phyloP scores from a whole-genome alignment of 1,140 invertebrate species.

The Aethina tumida region DNA sequence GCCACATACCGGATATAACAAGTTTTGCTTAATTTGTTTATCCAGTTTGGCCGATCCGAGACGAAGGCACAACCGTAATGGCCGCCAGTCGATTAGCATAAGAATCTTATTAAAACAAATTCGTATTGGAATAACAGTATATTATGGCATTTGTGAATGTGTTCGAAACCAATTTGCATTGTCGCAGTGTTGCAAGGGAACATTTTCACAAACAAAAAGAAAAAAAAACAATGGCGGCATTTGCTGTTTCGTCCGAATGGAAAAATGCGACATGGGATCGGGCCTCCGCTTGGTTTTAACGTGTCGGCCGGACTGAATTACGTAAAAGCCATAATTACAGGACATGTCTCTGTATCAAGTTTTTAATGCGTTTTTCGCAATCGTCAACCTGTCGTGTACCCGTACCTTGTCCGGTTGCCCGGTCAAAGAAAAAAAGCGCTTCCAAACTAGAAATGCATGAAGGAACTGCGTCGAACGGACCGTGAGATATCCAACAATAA shows the following conservation, averaged over 20 bases:
- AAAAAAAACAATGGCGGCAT: background rate
- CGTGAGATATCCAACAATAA: too few relatives aligned
- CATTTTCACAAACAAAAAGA: background rate
- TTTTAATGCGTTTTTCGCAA: constrained; percentile 14
- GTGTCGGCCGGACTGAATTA: constrained; percentile 1
- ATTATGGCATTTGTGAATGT: background rate
- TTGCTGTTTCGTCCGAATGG: background rate
- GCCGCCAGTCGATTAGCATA: too few relatives aligned
- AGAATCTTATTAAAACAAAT: too few relatives aligned
- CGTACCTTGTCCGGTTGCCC: constrained; percentile 1
- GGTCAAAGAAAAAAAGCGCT: constrained; percentile 1
- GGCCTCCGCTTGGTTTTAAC: background rate
- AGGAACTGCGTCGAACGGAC: too few relatives aligned
- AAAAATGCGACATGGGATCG: background rate
- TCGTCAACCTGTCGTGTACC: constrained; percentile 6
- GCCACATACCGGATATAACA: too few relatives aligned
- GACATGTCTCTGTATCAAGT: constrained; percentile 8
- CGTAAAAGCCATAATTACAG: constrained; percentile 3
- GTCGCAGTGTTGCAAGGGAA: background rate
- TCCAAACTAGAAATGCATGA: too few relatives aligned
- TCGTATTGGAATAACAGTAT: background rate
- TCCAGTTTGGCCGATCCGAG: too few relatives aligned
- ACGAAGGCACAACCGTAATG: too few relatives aligned
- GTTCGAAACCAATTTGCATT: background rate
- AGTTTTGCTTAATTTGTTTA: too few relatives aligned